A percentile compares a stretch with the other conserved stretches of the same genome.
phyloP scores from a whole-genome alignment of 2,797 vertebrate genomes.

The Onychomys leucogaster region DNA sequence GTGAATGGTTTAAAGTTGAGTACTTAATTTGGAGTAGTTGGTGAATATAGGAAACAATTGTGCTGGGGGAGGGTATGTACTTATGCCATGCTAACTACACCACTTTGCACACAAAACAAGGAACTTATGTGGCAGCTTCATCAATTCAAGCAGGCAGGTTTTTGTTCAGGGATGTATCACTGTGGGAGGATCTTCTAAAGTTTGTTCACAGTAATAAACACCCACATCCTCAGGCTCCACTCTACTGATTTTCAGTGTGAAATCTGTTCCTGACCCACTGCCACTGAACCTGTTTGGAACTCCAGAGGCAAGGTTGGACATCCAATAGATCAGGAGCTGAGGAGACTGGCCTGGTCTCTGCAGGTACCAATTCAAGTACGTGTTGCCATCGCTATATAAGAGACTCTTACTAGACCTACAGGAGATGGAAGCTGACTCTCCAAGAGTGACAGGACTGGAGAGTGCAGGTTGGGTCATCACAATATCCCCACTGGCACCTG shows the following conservation, averaged over 20 bases:
- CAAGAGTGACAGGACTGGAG: accelerated
- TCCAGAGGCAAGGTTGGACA: no score
- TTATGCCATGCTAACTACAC: neutral
- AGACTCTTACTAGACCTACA: neutral
- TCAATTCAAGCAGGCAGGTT: neutral
- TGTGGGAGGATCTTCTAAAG: neutral
- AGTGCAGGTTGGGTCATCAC: neutral
- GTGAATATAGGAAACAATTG: no score
- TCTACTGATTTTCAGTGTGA: no score
- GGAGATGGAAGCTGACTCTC: neutral
- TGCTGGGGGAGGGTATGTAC: no score
- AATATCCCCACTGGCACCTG: neutral
- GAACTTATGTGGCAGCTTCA: neutral
- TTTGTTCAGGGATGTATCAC: neutral
- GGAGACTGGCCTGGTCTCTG: neutral
- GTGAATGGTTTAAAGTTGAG: no score
- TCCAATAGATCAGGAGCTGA: neutral
- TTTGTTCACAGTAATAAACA: no score
- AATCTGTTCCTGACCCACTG: no score
- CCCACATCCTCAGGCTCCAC: no score
- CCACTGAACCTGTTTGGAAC: no score
- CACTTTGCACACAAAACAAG: neutral
- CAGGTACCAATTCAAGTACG: neutral
- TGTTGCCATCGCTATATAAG: neutral
- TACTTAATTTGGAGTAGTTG: no score